Evolutionary conservation across 92 coral and sea anemone genomes (phyloP), one percentile per base, ranked within the genome.

Genomic region (Phenganax subtilis): DNA sequence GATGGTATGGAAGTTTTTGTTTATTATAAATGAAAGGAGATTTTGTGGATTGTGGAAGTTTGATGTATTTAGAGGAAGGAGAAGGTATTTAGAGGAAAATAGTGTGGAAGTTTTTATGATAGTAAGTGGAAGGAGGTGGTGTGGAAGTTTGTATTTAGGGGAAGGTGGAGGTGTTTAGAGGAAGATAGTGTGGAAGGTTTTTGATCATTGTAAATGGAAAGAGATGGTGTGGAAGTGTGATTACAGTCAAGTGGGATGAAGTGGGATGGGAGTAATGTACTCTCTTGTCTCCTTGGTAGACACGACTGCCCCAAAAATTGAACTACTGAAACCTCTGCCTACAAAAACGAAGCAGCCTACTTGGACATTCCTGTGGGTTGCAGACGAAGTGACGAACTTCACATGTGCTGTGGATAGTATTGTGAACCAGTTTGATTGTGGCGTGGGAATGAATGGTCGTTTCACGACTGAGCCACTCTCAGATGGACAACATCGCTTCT

Each of bases 341-440:
- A 28, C 12, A 14, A 61, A 44, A 17, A 28, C 82, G 9, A 63
- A 62, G 59, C 29, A 62, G 9, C 14, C 82, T 0, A 61, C 82
- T 31, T 44, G 59, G 55, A 78, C 82, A 0, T 78, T 78, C 59
- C 6, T 58, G 53, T 78, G 72, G 72, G 63, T 16, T 1, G 8
- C 82, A 15, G 51, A 61, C n/a, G 82, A 78, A 62, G 8, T 29
- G 14, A 52, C 72, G 52, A 78, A 52, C 30, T 78, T 78, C 72
- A 62, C 71, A 12, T 78, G 82, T 59, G 82, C 82, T 6, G 72
- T 78, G 10, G 73, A 63, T 37, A 63, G 53, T 55, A 51, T 61
- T 0, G 8, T 3, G 51, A 44, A 37, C 12, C 57, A 8, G 28
- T 30, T 37, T 4, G 59, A 61, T 47, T 78, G 82, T 78, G 82